Evolutionary conservation across 2,888 invertebrate genomes (phyloP), one percentile per base, ranked within the genome.

Genomic region (Bugula neritina): DNA sequence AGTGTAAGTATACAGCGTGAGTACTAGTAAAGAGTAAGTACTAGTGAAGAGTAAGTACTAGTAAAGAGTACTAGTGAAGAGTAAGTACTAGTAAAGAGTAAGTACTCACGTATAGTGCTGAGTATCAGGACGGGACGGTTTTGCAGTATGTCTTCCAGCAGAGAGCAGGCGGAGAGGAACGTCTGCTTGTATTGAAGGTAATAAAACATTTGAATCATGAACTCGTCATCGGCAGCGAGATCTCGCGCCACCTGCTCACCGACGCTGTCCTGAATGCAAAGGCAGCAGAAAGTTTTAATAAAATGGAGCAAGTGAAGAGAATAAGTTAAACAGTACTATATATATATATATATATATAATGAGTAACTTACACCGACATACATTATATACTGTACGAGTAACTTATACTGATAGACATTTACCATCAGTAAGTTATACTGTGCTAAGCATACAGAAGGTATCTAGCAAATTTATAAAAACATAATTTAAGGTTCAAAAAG

Each of bases 121-220:
- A 83, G 77, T 75, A 81, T 81, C 10, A 83, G 77, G 35, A 81
- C 80, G 69, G 77, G 77, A 71, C 79, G 77, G 10, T 80, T 79
- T 75, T 83, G 83, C 70, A 83, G 75, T 76, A 83, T 78, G 73
- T 83, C 83, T 73, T 83, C 83, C 31, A 83, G 77, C 35, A 83
- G 77, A 74, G 81, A 81, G 74, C 82, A 82, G 17, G 83, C 78
- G 72, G 79, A 81, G 55, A 81, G 77, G 74, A 79, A 81, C 29
- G 82, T 82, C 74, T 82, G 80, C 74, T 80, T 78, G 72, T 80
- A 78, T 54, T 79, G 78, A 43, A 83, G 76, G 69, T 82, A 75
- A 23, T 81, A 80, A 75, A 83, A 83, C 71, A 80, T 76, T 73
- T 82, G 82, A 73, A 80, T 80, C 54, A 82, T 74, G 23, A 81